Base-by-base conservation (phyloP, 2,888 invertebrate genomes). In the Oithona nana region DNA sequence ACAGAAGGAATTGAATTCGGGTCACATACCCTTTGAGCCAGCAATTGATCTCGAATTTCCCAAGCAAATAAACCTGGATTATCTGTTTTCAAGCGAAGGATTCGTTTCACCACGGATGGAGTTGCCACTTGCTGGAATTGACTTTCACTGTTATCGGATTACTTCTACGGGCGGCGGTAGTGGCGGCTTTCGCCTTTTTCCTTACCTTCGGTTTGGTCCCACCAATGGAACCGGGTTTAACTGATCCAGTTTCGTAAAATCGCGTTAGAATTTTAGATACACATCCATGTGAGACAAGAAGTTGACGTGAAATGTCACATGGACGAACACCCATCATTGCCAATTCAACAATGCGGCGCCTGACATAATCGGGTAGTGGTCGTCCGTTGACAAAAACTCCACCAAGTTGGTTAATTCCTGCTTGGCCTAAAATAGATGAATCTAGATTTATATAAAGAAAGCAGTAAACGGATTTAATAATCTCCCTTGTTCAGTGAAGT, bases 341-440 rank as follows among this genome's bases (percentile, higher is more conserved):
- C 70, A 95, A 78, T 73, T 94, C 93, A 1, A 95, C 94, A 68
- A 95, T 95, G 66, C 92, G 80, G 66, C 90, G 81, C 65, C 94
- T 80, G 22, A 94, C 89, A 70, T 88, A 90, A 72, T 94, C 92
- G 2, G 95, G 94, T 64, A 95, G 78, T 1, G 94, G 94, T n/a
- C 94, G 82, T 1, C 95, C 95, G 74, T 95, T 95, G 13, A 95
- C 94, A 74, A 95, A 94, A 64, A 94, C 92, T 51, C 94, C 94
- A 58, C 94, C 94, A 68, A 95, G 78, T 76, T 95, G 94, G 77
- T 95, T 95, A 54, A 95, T 92, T 67, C 94, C 94, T 52, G 92
- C 92, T 79, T 94, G 93, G 71, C 93, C 93, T 93, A 77, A 22
- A 59, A 11, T n/a, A n/a, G n/a, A n/a, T n/a, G n/a, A n/a, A n/a